phyloP scores from a whole-genome alignment of 2,113 vertebrate species.

The Albula goreensis region DNA sequence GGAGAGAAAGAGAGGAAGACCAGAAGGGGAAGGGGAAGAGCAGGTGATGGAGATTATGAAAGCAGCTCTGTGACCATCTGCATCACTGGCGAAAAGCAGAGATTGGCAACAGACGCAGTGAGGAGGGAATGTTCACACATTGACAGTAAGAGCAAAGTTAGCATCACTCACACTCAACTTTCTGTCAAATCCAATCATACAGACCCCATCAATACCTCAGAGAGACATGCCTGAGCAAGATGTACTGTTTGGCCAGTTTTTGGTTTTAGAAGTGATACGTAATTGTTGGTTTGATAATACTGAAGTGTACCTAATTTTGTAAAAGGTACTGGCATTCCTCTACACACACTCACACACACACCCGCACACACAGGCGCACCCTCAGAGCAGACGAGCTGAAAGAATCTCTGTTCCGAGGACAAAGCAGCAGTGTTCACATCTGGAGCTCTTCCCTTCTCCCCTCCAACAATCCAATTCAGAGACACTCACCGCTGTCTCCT shows the following conservation, averaged over 20 bases:
- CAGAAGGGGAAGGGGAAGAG: too few relatives aligned
- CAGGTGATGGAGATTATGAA: neutral
- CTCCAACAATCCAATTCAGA: neutral
- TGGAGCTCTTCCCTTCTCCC: neutral
- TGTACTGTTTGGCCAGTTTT: neutral
- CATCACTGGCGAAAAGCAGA: neutral
- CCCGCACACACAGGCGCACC: neutral
- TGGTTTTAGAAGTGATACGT: neutral
- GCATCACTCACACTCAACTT: neutral
- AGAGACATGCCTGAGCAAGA: neutral
- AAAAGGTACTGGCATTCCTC: neutral
- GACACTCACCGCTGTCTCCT: slow-evolving; percentile 3
- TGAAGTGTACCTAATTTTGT: neutral
- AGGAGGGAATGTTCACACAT: neutral
- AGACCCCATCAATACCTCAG: neutral
- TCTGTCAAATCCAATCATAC: neutral
- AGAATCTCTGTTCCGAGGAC: neutral
- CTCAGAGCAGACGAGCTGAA: neutral
- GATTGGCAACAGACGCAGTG: neutral
- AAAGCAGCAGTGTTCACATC: neutral
- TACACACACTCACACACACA: neutral
- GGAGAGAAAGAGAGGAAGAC: neutral
- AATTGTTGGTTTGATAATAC: neutral
- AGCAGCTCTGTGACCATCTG: neutral
- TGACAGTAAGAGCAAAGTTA: neutral